Conservation (phyloP, 2,888 invertebrate genomes). For the Drosophila hamatofila region DNA sequence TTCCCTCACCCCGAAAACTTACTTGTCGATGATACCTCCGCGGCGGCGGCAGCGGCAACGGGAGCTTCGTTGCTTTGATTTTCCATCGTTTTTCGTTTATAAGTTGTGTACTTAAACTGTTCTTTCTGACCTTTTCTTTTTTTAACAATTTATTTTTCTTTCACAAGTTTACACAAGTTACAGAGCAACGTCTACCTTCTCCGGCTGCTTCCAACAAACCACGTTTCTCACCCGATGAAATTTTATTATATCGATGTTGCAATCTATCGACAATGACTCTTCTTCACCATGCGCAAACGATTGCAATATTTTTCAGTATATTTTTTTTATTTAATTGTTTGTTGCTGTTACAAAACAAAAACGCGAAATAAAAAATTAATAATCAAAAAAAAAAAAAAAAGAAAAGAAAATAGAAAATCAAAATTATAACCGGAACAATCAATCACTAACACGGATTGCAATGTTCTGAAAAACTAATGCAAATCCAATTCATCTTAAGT, state of each 20-base stretch:
- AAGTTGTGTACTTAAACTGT: slow-evolving; percentile 74
- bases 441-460: slow-evolving; percentile 28
- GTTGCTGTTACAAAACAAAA: slow-evolving; percentile 6
- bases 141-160: slow-evolving; percentile 65
- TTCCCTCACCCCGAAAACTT: slow-evolving; percentile 68
- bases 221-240: slow-evolving; percentile 64
- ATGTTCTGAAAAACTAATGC: slow-evolving; percentile 31
- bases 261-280: slow-evolving; percentile 19
- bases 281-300: slow-evolving; percentile 20
- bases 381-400: slow-evolving; percentile 7
- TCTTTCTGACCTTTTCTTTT: slow-evolving; percentile 47
- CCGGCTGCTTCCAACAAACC: slow-evolving; percentile 82
- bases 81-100: slow-evolving; percentile 77
- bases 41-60: slow-evolving; percentile 80
- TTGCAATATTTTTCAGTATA: slow-evolving; percentile 17
- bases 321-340: slow-evolving; percentile 1
- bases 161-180: slow-evolving; percentile 77
- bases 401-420: neutral
- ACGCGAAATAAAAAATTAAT: slow-evolving; percentile 13
- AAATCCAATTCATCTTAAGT: slow-evolving; percentile 10
- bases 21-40: slow-evolving; percentile 85
- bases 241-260: slow-evolving; percentile 50
- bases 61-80: slow-evolving; percentile 79
- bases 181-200: slow-evolving; percentile 79
- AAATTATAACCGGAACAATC: slow-evolving; percentile 25